A percentile compares a stretch with the other conserved stretches of the same genome.
Evolutionary conservation across 2,797 vertebrate species (phyloP).

Genomic region (Sphenodon punctatus): DNA sequence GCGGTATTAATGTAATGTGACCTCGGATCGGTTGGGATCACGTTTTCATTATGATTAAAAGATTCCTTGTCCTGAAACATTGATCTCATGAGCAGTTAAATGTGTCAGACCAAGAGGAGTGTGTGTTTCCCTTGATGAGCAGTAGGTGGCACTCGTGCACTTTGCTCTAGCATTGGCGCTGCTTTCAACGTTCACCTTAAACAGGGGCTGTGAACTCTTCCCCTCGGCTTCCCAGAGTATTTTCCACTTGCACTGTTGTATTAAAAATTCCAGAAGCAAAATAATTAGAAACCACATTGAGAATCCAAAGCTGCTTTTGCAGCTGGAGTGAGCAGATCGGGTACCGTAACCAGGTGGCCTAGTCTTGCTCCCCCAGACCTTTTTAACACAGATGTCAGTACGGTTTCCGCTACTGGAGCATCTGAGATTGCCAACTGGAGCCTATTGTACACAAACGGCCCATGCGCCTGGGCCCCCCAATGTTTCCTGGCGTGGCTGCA

Average conservation of each 20-base stretch:
- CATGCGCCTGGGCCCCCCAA: no score
- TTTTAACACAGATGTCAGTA: no score
- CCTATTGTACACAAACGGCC: no score
- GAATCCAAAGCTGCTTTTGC: neutral
- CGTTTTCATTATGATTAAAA: conserved; percentile 53
- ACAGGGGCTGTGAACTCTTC: conserved; percentile 12
- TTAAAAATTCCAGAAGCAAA: conserved; percentile 13
- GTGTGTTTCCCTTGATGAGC: fast-evolving
- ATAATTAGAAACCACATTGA: neutral
- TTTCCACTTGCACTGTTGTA: conserved; percentile 7
- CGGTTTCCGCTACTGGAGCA: no score
- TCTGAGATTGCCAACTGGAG: no score
- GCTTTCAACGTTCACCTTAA: conserved; percentile 30
- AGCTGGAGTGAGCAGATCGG: neutral
- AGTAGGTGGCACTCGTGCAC: conserved; percentile 74
- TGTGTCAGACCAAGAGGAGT: neutral
- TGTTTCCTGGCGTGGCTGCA: no score
- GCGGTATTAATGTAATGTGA: conserved; percentile 39
- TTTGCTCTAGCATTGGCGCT: conserved; percentile 8
- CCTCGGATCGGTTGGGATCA: conserved; percentile 34
- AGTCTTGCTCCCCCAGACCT: no score
- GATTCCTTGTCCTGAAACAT: conserved; percentile 45
- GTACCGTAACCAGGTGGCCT: neutral
- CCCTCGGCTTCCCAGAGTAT: neutral
- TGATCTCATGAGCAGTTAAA: conserved; percentile 25